phyloP scores from a whole-genome alignment of 2,888 invertebrate species.

The Dinocampus coccinellae region DNA sequence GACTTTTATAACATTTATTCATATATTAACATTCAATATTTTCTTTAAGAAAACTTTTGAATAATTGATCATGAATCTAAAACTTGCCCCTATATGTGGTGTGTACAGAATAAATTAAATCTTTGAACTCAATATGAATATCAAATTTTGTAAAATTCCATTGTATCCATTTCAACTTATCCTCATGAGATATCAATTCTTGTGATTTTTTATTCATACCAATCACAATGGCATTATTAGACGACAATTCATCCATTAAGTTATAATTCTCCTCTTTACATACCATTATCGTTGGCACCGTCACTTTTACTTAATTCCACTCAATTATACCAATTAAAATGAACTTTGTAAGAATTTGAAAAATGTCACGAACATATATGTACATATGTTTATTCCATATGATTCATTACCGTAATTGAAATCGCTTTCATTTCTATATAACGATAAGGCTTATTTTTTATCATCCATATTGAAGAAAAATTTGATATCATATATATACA shows the following conservation, averaged over 20 bases:
- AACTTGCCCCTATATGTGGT: slow-evolving; percentile 39
- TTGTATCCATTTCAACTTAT: neutral
- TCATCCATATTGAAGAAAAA: neutral
- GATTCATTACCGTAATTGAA: neutral
- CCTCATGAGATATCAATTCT: slow-evolving; percentile 3
- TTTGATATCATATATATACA: neutral
- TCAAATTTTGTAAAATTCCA: neutral
- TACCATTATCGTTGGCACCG: too few species aligned
- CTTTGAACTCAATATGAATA: slow-evolving; percentile 44
- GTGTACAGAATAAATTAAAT: slow-evolving; percentile 44
- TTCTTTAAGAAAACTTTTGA: too few species aligned
- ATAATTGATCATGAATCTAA: too few species aligned
- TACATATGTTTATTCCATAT: neutral
- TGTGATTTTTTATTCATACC: slow-evolving; percentile 24
- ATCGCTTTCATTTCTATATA: neutral
- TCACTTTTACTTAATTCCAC: too few species aligned
- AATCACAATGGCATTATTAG: slow-evolving; percentile 20
- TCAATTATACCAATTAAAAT: too few species aligned
- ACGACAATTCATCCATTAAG: too few species aligned
- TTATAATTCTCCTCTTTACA: too few species aligned
- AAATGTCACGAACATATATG: neutral
- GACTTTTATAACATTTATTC: neutral
- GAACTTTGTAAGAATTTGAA: too few species aligned
- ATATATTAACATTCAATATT: too few species aligned
- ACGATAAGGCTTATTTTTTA: neutral